These are phyloP conservation scores for Naja naja DNA, from an alignment of 2,113 vertebrate genomes.

Conservation along the genomic window DNA sequence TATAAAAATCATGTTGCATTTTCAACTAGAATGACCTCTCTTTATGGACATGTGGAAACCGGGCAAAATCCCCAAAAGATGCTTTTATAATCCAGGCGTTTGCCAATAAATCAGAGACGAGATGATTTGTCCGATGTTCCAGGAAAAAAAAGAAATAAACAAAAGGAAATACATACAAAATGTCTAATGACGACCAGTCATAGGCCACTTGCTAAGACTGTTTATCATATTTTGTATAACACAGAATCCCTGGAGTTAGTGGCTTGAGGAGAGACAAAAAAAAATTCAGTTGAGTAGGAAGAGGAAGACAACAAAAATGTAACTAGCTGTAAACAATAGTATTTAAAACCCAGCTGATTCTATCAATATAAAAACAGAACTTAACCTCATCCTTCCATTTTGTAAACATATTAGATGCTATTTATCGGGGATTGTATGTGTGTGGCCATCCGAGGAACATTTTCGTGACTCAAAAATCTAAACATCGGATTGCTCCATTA, in stretches of 20 bases:
- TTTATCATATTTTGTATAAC: conserved; percentile 76
- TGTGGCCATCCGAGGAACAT: conserved; percentile 77
- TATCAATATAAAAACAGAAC: conserved; percentile 82
- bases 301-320: conserved; percentile 82
- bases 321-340: conserved; percentile 80
- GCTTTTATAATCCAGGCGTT: conserved; percentile 67
- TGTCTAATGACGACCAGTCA: conserved; percentile 61
- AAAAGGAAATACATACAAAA: conserved; percentile 70
- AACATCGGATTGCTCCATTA: conserved; percentile 71
- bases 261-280: conserved; percentile 62
- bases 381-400: conserved; percentile 77
- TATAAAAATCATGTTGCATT: conserved; percentile 14
- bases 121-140: conserved; percentile 69
- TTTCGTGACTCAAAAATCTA: conserved; percentile 83
- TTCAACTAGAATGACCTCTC: conserved; percentile 18
- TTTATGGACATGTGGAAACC: conserved; percentile 65
- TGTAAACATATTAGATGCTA: conserved; percentile 92
- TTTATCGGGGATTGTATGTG: conserved; percentile 86
- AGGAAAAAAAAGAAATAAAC: conserved; percentile 61
- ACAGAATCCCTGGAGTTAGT: conserved; percentile 75
- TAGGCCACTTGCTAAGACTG: conserved; percentile 71
- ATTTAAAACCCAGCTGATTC: conserved; percentile 77
- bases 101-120: conserved; percentile 72
- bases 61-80: conserved; percentile 59
- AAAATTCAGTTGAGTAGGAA: conserved; percentile 77